These are phyloP conservation scores for Coranthus polyacanthus DNA, from an alignment of 2,797 vertebrate genomes.

Conservation along the genomic window DNA sequence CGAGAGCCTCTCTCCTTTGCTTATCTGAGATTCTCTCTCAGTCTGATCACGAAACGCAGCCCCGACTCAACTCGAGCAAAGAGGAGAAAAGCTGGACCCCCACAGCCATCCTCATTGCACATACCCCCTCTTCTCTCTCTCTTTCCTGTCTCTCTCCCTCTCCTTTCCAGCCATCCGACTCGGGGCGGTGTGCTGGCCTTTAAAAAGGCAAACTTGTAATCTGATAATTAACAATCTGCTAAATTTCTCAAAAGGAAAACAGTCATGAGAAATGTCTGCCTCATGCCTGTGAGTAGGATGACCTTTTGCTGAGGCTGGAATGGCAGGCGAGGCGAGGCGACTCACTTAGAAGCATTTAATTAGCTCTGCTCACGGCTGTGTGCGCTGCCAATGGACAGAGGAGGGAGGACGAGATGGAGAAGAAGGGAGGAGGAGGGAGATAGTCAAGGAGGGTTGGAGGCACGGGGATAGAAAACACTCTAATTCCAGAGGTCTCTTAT, in stretches of 20 bases:
- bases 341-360: constrained; percentile 87
- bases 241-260: constrained; percentile 83
- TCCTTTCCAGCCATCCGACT: constrained; percentile 57
- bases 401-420: constrained; percentile 33
- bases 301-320: constrained; percentile 81
- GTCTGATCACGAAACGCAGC: constrained; percentile 64
- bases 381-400: constrained; percentile 60
- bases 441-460: constrained; percentile 11
- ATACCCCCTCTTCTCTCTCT: constrained; percentile 24
- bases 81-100: constrained; percentile 53
- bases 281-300: constrained; percentile 80
- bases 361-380: constrained; percentile 82
- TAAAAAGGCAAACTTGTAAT: constrained; percentile 83
- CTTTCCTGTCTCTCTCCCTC: background rate
- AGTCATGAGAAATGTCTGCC: constrained; percentile 81
- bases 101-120: constrained; percentile 49
- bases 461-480: constrained; percentile 4
- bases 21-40: constrained; percentile 65
- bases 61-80: constrained; percentile 63
- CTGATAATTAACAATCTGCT: constrained; percentile 87
- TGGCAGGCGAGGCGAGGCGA: constrained; percentile 73
- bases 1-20: constrained; percentile 48
- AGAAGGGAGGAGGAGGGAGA: constrained; percentile 31
- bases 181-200: constrained; percentile 77
- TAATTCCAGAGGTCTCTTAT: constrained; percentile 18